Percentiles rank a stretch among this genome's conserved stretches.
These are phyloP conservation scores for Anastatus disparis DNA, from an alignment of 1,140 invertebrate species.

Conservation along the genomic window DNA sequence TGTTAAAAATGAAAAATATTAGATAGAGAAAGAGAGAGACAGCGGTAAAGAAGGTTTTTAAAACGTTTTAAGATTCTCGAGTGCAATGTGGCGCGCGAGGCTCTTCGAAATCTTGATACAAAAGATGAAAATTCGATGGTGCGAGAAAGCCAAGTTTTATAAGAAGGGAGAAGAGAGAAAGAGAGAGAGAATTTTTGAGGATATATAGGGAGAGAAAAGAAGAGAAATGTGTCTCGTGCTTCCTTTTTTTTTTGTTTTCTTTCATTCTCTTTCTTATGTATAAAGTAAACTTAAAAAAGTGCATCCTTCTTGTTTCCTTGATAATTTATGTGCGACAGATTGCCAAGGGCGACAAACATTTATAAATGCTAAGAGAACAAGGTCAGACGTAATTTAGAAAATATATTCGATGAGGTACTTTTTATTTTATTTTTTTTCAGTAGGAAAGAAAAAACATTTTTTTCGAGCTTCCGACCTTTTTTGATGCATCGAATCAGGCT, in stretches of 20 bases:
- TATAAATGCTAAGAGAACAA: background rate
- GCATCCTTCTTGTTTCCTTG: constrained; percentile 22
- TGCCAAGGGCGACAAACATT: constrained; percentile 17
- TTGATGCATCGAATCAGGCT: background rate
- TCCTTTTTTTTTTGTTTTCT: background rate
- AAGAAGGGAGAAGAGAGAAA: background rate
- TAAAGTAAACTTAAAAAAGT: no score
- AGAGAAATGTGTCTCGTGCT: background rate
- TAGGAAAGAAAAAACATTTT: background rate
- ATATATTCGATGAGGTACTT: constrained; percentile 8
- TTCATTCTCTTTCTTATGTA: no score
- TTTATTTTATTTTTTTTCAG: background rate
- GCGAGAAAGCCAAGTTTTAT: background rate
- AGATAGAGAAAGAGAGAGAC: background rate
- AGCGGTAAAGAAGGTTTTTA: background rate
- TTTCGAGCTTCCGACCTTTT: background rate
- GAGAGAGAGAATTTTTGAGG: constrained; percentile 7
- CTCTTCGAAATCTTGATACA: constrained; percentile 14
- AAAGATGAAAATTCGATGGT: constrained; percentile 33
- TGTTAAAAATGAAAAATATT: background rate
- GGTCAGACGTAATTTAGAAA: constrained; percentile 20
- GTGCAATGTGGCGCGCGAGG: constrained; percentile 21
- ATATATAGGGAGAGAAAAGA: background rate
- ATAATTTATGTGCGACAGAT: constrained; percentile 32
- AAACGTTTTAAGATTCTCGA: constrained; percentile 2